phyloP scores from a whole-genome alignment of 35 echinoderm and acorn worm species.

The Holothuria glaberrima region DNA sequence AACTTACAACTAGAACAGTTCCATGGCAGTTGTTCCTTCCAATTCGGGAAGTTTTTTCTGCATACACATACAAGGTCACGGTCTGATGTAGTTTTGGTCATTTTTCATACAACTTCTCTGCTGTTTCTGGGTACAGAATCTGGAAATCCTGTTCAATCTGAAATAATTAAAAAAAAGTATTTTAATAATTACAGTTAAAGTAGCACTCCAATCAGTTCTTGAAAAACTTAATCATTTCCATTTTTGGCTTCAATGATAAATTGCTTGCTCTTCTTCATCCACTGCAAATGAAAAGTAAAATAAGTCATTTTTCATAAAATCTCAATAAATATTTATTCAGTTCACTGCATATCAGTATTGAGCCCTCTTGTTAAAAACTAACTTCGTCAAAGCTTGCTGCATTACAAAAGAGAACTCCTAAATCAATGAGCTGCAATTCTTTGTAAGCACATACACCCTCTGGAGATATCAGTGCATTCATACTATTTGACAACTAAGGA shows the following conservation, averaged over 20 bases:
- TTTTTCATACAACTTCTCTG: constrained; percentile 11
- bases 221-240: background rate
- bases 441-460: background rate
- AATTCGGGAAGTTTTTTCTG: constrained; percentile 28
- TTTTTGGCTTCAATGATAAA: background rate
- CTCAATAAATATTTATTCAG: constrained; percentile 18
- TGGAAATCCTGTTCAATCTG: constrained; percentile 47
- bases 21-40: constrained; percentile 38
- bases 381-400: constrained; percentile 4
- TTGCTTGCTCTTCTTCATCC: background rate
- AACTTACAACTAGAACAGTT: background rate
- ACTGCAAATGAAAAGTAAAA: constrained; percentile 20
- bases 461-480: background rate
- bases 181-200: too few species aligned
- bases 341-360: background rate
- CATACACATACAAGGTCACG: background rate
- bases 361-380: background rate
- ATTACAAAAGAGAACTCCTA: background rate
- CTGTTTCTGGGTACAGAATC: background rate
- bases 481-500: constrained; percentile 15
- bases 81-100: constrained; percentile 13
- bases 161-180: background rate
- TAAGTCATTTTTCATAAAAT: background rate
- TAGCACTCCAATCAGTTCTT: background rate
- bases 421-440: constrained; percentile 6